These are phyloP conservation scores for Ellobium chinense DNA, from an alignment of 2,888 invertebrate genomes.

Conservation along the genomic window DNA sequence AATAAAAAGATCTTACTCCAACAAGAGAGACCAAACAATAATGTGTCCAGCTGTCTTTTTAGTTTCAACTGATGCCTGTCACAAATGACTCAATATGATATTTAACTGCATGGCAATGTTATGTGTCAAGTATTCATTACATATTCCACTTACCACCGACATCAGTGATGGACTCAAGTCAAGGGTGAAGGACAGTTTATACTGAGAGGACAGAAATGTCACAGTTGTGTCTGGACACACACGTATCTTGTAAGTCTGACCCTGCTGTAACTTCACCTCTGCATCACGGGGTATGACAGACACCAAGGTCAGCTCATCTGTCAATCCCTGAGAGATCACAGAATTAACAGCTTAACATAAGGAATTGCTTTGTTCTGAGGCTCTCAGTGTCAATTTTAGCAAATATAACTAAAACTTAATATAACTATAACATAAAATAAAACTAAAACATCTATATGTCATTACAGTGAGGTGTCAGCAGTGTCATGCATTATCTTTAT, in stretches of 20 bases:
- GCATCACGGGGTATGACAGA: constrained; percentile 82
- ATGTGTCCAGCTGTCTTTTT: too few species aligned
- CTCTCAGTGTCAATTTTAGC: too few species aligned
- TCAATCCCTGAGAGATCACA: constrained; percentile 52
- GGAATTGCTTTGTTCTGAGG: too few species aligned
- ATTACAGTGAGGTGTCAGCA: too few species aligned
- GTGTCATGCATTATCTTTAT: too few species aligned
- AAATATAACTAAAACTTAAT: background rate
- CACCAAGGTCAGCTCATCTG: constrained; percentile 83
- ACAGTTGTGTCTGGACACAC: constrained; percentile 78
- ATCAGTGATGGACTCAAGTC: constrained; percentile 89
- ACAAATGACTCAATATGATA: too few species aligned
- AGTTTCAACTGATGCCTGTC: too few species aligned
- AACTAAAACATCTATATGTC: background rate
- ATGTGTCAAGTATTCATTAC: background rate
- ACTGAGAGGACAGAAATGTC: constrained; percentile 85
- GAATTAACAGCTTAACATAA: too few species aligned
- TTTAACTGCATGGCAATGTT: too few species aligned
- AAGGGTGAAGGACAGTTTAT: constrained; percentile 87
- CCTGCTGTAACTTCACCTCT: constrained; percentile 54
- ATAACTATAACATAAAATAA: background rate
- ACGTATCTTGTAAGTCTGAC: constrained; percentile 59
- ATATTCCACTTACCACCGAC: constrained; percentile 82
- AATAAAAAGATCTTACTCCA: too few species aligned
- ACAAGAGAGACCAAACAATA: too few species aligned